A percentile compares a stretch with the other conserved stretches of the same genome.
These are phyloP conservation scores for Drosophila chauvacae DNA, from an alignment of 1,140 invertebrate species.

Conservation along the genomic window DNA sequence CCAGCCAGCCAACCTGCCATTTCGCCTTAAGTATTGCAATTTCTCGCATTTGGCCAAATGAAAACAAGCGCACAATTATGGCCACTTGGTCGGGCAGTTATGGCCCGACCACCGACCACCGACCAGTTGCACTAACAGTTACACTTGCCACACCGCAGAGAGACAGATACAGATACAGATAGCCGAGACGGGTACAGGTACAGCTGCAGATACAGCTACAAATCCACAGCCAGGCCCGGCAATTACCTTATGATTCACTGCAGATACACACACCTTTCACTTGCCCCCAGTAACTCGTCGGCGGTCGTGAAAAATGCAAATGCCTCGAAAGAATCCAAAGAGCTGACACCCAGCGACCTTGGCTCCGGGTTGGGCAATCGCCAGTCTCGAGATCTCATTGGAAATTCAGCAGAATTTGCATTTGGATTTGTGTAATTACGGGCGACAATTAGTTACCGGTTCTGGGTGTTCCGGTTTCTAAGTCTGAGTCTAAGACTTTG, in stretches of 20 bases:
- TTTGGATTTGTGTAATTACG: conserved; percentile 26
- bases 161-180: conserved; percentile 12
- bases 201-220: conserved; percentile 35
- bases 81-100: conserved; percentile 63
- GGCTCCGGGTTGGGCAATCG: conserved; percentile 22
- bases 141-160: conserved; percentile 48
- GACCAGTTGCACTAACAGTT: conserved; percentile 56
- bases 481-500: background rate
- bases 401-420: conserved; percentile 17
- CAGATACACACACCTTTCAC: conserved; percentile 61
- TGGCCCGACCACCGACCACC: conserved; percentile 27
- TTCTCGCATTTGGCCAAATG: conserved; percentile 73
- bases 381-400: conserved; percentile 6
- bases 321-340: conserved; percentile 36
- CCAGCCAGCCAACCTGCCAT: conserved; percentile 15
- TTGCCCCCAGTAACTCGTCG: conserved; percentile 34
- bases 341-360: conserved; percentile 55
- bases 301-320: conserved; percentile 56
- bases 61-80: conserved; percentile 72
- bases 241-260: conserved; percentile 53
- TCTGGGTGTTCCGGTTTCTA: conserved; percentile 23
- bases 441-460: conserved; percentile 35
- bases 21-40: conserved; percentile 62
- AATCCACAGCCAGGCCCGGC: conserved; percentile 45
- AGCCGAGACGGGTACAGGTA: background rate